Conservation (phyloP, 2,888 invertebrate genomes). For the Dichetophora obliterata region DNA sequence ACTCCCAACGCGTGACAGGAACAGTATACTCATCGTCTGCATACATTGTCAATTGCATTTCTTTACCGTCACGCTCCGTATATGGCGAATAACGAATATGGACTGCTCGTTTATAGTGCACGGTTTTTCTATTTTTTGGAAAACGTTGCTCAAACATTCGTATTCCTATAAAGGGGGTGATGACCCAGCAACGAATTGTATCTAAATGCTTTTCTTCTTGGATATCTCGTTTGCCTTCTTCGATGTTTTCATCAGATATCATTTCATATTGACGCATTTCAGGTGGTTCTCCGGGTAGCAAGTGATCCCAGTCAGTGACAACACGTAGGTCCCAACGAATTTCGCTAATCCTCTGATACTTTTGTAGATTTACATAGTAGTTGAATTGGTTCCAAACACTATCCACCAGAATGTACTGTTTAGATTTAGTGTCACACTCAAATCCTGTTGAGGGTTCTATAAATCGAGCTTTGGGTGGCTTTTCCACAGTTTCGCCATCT, state of each 20-base stretch:
- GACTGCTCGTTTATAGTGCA: conserved; percentile 80
- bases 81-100: conserved; percentile 86
- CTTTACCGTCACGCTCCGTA: conserved; percentile 77
- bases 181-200: conserved; percentile 82
- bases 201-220: conserved; percentile 79
- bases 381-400: conserved; percentile 89
- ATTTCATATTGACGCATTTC: conserved; percentile 64
- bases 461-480: conserved; percentile 74
- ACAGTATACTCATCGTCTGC: conserved; percentile 59
- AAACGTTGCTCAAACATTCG: conserved; percentile 78
- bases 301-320: conserved; percentile 78
- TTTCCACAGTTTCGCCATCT: conserved; percentile 61
- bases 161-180: conserved; percentile 74
- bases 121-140: conserved; percentile 78
- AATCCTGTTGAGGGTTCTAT: conserved; percentile 88
- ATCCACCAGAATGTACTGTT: conserved; percentile 82
- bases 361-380: conserved; percentile 83
- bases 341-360: conserved; percentile 69
- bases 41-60: conserved; percentile 59
- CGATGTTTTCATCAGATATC: conserved; percentile 71
- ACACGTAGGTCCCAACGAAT: conserved; percentile 77
- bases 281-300: conserved; percentile 79
- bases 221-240: conserved; percentile 67
- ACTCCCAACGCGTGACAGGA: conserved; percentile 72
- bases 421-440: conserved; percentile 72